Conservation (phyloP, 2,797 vertebrate genomes). For the Cynopterus sphinx region DNA sequence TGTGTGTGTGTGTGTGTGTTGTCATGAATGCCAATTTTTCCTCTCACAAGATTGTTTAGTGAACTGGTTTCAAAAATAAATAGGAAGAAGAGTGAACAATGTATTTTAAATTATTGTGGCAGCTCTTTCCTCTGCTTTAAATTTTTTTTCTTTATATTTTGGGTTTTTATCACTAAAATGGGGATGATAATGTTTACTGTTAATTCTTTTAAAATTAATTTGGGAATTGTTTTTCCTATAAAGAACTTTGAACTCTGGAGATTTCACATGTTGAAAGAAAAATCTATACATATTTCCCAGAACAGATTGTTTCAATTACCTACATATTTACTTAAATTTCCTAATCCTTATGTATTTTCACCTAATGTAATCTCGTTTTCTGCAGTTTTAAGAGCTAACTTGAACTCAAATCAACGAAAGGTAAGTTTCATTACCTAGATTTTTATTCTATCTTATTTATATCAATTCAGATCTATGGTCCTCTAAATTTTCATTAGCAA, state of each 20-base stretch:
- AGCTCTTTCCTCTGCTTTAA: neutral
- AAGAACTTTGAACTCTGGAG: neutral
- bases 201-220: neutral
- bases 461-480: neutral
- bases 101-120: neutral
- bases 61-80: neutral
- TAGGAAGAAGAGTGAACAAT: neutral
- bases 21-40: neutral
- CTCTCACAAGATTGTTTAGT: neutral
- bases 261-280: neutral
- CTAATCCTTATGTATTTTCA: neutral
- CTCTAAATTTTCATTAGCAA: neutral
- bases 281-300: neutral
- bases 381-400: constrained; percentile 16
- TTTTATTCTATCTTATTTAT: neutral
- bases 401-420: neutral
- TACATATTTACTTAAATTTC: neutral
- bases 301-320: neutral
- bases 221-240: neutral
- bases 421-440: neutral
- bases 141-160: neutral
- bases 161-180: neutral
- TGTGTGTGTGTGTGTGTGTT: too few relatives aligned
- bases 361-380: neutral
- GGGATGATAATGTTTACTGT: neutral